These are phyloP conservation scores for Oncorhynchus kisutch DNA, from an alignment of 2,113 vertebrate species.

Conservation along the genomic window DNA sequence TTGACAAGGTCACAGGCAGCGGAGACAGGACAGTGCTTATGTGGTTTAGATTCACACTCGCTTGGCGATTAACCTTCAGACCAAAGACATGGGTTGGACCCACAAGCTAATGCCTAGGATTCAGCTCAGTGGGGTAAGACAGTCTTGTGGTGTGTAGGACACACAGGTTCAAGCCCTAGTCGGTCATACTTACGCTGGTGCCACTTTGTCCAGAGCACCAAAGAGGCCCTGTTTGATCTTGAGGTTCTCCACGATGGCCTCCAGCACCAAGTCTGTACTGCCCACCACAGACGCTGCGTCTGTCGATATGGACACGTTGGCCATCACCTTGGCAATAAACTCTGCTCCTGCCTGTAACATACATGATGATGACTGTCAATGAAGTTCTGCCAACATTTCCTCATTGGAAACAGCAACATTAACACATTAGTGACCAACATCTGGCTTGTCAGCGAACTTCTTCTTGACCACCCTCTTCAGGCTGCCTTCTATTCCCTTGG, in stretches of 20 bases:
- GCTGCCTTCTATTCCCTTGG: constrained; percentile 86
- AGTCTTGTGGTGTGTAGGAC: too few relatives aligned
- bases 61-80: too few relatives aligned
- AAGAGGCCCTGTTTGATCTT: constrained; percentile 88
- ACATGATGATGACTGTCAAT: background rate
- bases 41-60: too few relatives aligned
- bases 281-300: constrained; percentile 80
- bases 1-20: too few relatives aligned
- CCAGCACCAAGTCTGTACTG: constrained; percentile 87
- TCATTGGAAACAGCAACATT: background rate
- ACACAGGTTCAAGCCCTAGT: background rate
- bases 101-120: too few relatives aligned
- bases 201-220: constrained; percentile 86
- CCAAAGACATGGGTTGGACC: too few relatives aligned
- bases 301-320: constrained; percentile 80
- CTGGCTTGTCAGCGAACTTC: constrained; percentile 91
- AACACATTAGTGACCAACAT: constrained; percentile 68
- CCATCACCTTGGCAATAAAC: constrained; percentile 83
- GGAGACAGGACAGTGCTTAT: background rate
- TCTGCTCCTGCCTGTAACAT: constrained; percentile 80
- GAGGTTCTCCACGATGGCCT: constrained; percentile 94
- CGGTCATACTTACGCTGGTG: constrained; percentile 79
- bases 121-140: too few relatives aligned
- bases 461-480: constrained; percentile 90
- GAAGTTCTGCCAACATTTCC: background rate